A percentile compares a stretch with the other conserved stretches of the same genome.
Evolutionary conservation across 2,113 vertebrate species (phyloP).

Genomic region (Colius striatus): DNA sequence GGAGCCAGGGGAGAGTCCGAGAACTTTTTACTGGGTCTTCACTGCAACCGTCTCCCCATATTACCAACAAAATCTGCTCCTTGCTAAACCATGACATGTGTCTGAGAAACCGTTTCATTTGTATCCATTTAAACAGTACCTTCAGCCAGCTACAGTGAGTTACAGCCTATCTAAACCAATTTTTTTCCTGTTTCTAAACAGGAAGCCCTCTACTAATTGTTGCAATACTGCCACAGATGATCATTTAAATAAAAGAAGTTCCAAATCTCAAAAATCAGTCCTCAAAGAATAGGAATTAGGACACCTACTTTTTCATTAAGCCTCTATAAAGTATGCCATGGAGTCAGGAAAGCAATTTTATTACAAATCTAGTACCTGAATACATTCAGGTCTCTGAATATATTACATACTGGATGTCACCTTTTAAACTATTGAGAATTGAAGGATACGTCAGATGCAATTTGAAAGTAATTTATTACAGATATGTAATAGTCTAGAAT

Average conservation of each 20-base stretch:
- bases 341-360: background rate
- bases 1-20: too few species aligned
- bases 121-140: background rate
- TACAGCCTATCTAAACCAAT: background rate
- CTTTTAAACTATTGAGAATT: background rate
- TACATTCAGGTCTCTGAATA: background rate
- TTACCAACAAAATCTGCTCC: too few species aligned
- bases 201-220: background rate
- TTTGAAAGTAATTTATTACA: constrained; percentile 16
- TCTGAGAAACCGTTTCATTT: background rate
- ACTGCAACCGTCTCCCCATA: too few species aligned
- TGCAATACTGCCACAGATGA: background rate
- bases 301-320: background rate
- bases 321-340: background rate
- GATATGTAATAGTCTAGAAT: background rate
- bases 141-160: background rate
- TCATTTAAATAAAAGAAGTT: background rate
- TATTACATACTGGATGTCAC: background rate
- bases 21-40: too few species aligned
- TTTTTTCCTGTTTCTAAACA: background rate
- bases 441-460: background rate
- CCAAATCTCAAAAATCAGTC: background rate
- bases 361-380: background rate
- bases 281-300: background rate
- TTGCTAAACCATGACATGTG: too few species aligned